Percentiles rank a stretch among this genome's conserved stretches.
phyloP scores from a whole-genome alignment of 1,140 invertebrate species.

The Drosophila nasuta region DNA sequence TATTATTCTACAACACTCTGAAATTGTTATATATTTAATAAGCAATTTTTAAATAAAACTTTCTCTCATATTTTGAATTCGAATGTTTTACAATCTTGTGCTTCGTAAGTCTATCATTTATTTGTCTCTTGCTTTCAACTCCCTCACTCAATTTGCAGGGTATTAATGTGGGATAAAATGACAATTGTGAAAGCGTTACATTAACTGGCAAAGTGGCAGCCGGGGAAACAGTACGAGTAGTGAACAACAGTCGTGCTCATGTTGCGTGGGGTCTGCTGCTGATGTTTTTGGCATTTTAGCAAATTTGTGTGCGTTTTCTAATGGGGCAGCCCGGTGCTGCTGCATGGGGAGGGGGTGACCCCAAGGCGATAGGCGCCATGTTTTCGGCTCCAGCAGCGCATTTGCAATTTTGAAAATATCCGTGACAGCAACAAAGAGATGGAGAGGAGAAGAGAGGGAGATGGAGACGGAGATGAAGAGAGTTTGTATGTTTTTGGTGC shows the following conservation, averaged over 20 bases:
- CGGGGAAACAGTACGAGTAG: conserved; percentile 7
- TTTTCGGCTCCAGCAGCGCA: conserved; percentile 7
- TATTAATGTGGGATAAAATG: conserved; percentile 26
- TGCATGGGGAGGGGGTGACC: neutral
- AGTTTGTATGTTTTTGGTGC: neutral
- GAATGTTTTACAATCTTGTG: too few species aligned
- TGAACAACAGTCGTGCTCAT: conserved; percentile 4
- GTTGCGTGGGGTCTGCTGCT: conserved; percentile 37
- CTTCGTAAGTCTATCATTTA: too few species aligned
- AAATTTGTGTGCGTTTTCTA: conserved; percentile 52
- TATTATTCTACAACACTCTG: too few species aligned
- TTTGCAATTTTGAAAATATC: conserved; percentile 32
- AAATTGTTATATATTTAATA: too few species aligned
- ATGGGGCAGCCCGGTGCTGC: conserved; percentile 3
- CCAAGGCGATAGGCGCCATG: conserved; percentile 22
- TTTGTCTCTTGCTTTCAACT: too few species aligned
- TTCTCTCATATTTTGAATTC: too few species aligned
- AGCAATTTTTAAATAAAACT: too few species aligned
- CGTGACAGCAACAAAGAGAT: conserved; percentile 25
- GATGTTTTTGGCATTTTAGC: conserved; percentile 54
- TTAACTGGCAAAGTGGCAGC: conserved; percentile 51
- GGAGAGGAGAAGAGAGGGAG: neutral
- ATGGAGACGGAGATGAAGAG: neutral
- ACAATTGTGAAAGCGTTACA: conserved; percentile 46
- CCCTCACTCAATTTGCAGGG: conserved; percentile 25